phyloP scores from a whole-genome alignment of 2,888 invertebrate genomes.

The Microctonus brassicae region DNA sequence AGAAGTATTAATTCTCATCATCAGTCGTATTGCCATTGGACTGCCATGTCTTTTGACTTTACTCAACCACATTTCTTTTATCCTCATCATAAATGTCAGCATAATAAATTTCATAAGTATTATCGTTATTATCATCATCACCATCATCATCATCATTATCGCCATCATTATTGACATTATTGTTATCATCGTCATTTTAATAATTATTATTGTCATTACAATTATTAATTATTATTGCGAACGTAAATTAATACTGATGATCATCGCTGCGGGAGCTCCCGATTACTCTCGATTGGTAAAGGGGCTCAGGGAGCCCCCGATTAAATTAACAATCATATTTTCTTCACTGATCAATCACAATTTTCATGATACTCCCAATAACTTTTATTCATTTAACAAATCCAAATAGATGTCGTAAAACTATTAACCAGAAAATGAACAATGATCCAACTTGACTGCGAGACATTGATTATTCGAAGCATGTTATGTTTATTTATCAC shows the following conservation, averaged over 20 bases:
- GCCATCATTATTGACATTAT: not conserved
- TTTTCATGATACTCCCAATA: not conserved
- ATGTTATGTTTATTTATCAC: conserved; percentile 3
- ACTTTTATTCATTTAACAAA: conserved; percentile 33
- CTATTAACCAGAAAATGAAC: conserved; percentile 9
- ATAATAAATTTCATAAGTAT: not conserved
- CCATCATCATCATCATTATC: not conserved
- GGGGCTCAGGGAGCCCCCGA: conserved; percentile 16
- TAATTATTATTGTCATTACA: not conserved
- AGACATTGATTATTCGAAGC: conserved; percentile 22
- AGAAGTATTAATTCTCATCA: not conserved
- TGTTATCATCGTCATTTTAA: not conserved
- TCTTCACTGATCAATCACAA: not conserved
- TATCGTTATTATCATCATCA: not conserved
- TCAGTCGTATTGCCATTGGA: not conserved
- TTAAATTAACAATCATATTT: not conserved
- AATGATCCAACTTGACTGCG: conserved; percentile 12
- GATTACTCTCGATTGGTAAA: not conserved
- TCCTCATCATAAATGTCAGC: not conserved
- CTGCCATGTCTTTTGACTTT: conserved; percentile 1
- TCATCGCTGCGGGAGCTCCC: not conserved
- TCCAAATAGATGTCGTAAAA: conserved; percentile 31
- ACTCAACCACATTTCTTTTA: not conserved
- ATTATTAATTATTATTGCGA: not conserved
- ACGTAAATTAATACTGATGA: not conserved